These are phyloP conservation scores for Harpalus rufipes DNA, from an alignment of 2,888 invertebrate species.

Conservation along the genomic window DNA sequence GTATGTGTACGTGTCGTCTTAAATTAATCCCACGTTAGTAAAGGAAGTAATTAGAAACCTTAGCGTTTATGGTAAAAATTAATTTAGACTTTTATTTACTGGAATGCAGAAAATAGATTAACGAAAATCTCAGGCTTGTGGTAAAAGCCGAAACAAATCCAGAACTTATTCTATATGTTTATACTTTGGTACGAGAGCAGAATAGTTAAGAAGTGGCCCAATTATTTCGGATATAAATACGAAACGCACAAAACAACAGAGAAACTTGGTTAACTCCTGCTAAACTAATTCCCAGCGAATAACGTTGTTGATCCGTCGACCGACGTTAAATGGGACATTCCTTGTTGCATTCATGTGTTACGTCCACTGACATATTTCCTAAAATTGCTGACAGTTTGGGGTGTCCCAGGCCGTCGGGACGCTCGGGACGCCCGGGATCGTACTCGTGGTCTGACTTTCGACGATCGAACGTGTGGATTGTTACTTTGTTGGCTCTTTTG, in stretches of 20 bases:
- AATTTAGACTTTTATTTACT: too few species aligned
- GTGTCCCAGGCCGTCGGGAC: constrained; percentile 50
- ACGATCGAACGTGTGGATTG: constrained; percentile 11
- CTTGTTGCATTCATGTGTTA: constrained; percentile 58
- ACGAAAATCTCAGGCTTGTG: constrained; percentile 1
- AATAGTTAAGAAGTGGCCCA: constrained; percentile 17
- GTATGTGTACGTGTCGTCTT: too few species aligned
- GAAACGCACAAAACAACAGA: background rate
- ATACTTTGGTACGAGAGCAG: background rate
- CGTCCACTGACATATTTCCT: constrained; percentile 62
- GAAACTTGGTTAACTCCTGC: constrained; percentile 14
- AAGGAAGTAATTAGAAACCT: too few species aligned
- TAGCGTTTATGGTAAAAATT: too few species aligned
- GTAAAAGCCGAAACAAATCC: constrained; percentile 1
- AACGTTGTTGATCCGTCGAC: constrained; percentile 50
- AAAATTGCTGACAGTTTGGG: constrained; percentile 56
- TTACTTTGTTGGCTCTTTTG: constrained; percentile 24
- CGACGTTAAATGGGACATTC: constrained; percentile 56
- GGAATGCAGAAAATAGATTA: background rate
- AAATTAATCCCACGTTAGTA: too few species aligned
- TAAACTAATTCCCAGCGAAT: constrained; percentile 26
- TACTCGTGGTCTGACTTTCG: constrained; percentile 10
- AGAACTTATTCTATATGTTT: constrained; percentile 11
- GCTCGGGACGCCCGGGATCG: background rate
- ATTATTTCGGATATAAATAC: constrained; percentile 25